These are phyloP conservation scores for Idaea straminata DNA, from an alignment of 2,888 invertebrate species.

Conservation along the genomic window DNA sequence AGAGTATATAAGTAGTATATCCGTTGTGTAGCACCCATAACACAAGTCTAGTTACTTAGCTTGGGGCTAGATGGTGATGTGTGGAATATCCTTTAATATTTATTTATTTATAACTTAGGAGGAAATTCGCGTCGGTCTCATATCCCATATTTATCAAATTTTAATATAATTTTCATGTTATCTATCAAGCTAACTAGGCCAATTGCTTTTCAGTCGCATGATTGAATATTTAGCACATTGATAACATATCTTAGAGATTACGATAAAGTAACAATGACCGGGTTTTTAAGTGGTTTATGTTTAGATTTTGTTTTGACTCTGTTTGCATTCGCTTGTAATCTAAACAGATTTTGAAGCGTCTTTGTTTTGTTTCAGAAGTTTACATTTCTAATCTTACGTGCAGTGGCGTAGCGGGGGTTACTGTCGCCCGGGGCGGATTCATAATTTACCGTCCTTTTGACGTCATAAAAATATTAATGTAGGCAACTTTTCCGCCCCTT, in stretches of 20 bases:
- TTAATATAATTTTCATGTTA: background rate
- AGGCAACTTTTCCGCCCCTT: too few species aligned
- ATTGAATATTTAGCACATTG: constrained; percentile 22
- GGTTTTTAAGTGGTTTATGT: constrained; percentile 12
- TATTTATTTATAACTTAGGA: background rate
- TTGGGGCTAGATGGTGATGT: too few species aligned
- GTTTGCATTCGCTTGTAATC: background rate
- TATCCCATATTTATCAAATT: background rate
- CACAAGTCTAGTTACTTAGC: too few species aligned
- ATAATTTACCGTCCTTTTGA: too few species aligned
- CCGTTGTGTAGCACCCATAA: too few species aligned
- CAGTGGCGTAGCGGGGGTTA: too few species aligned
- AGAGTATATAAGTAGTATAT: too few species aligned
- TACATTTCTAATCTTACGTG: too few species aligned
- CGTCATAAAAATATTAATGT: too few species aligned
- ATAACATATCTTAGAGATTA: constrained; percentile 25
- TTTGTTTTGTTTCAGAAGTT: background rate
- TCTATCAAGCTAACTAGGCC: constrained; percentile 15
- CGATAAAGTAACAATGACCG: constrained; percentile 24
- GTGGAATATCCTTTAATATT: too few species aligned
- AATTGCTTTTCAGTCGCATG: constrained; percentile 9
- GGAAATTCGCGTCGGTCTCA: background rate
- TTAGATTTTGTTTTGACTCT: background rate
- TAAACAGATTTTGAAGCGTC: background rate
- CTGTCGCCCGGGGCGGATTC: too few species aligned